phyloP scores from a whole-genome alignment of 2,113 vertebrate genomes.

The Hydrochoerus hydrochaeris region DNA sequence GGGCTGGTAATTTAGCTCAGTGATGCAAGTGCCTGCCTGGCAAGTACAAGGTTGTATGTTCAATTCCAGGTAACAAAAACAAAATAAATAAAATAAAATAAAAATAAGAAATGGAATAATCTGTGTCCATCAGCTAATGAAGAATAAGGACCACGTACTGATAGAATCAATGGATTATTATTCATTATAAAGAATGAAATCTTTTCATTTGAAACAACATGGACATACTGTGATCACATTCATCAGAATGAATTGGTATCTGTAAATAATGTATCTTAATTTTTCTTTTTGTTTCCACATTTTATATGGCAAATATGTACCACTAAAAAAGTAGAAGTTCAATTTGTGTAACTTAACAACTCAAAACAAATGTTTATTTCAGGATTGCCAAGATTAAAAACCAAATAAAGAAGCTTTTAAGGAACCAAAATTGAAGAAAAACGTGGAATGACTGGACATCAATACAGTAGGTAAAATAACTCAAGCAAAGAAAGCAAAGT shows the following conservation, averaged over 20 bases:
- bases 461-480: neutral
- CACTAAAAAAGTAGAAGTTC: neutral
- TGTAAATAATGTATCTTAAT: neutral
- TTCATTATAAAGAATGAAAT: neutral
- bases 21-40: too few species aligned
- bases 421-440: neutral
- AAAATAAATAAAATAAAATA: too few species aligned
- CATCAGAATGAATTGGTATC: neutral
- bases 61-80: too few species aligned
- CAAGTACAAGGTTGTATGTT: too few species aligned
- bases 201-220: neutral
- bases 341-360: neutral
- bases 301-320: neutral
- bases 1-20: too few species aligned
- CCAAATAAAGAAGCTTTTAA: neutral
- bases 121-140: neutral
- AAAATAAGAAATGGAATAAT: neutral
- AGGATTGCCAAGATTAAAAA: neutral
- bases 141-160: neutral
- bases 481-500: neutral
- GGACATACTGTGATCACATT: neutral
- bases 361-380: neutral
- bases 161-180: neutral
- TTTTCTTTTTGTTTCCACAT: neutral
- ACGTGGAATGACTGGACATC: neutral